Percentiles rank a stretch among this genome's conserved stretches.
These are phyloP conservation scores for Andrena bicolor DNA, from an alignment of 2,888 invertebrate species.

Conservation along the genomic window DNA sequence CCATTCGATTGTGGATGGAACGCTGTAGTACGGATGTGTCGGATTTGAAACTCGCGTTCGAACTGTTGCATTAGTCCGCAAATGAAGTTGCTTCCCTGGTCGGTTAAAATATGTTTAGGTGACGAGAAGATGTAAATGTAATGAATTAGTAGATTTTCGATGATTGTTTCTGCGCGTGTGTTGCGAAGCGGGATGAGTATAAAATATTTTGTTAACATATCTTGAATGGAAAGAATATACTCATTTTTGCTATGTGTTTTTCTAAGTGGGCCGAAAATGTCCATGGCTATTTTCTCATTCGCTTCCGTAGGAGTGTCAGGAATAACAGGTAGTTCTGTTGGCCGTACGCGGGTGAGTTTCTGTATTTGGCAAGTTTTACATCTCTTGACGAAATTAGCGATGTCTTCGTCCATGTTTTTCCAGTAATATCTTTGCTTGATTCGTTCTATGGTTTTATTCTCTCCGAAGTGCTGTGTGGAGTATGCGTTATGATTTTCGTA, in stretches of 20 bases:
- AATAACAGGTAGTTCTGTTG: background rate
- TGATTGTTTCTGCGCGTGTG: too few species aligned
- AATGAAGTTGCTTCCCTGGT: conserved; percentile 3
- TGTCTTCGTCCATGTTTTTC: background rate
- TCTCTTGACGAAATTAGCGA: background rate
- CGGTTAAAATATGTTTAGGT: conserved; percentile 13
- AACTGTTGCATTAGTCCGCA: conserved; percentile 6
- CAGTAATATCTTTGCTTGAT: background rate
- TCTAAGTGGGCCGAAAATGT: background rate
- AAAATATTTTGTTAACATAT: background rate
- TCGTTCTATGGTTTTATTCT: background rate
- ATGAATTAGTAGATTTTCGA: too few species aligned
- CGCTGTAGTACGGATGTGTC: background rate
- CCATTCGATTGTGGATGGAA: background rate
- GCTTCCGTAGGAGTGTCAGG: background rate
- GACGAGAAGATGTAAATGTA: background rate
- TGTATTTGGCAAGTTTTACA: background rate
- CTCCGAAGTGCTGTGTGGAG: background rate
- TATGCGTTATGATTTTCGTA: conserved; percentile 3
- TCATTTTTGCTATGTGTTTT: background rate
- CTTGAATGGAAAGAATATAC: conserved; percentile 13
- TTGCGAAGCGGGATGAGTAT: background rate
- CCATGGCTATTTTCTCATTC: conserved; percentile 1
- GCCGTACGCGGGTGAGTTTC: background rate
- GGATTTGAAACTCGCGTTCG: background rate